Base-by-base conservation (phyloP, 2,113 vertebrate genomes). In the Vanacampus margaritifer region DNA sequence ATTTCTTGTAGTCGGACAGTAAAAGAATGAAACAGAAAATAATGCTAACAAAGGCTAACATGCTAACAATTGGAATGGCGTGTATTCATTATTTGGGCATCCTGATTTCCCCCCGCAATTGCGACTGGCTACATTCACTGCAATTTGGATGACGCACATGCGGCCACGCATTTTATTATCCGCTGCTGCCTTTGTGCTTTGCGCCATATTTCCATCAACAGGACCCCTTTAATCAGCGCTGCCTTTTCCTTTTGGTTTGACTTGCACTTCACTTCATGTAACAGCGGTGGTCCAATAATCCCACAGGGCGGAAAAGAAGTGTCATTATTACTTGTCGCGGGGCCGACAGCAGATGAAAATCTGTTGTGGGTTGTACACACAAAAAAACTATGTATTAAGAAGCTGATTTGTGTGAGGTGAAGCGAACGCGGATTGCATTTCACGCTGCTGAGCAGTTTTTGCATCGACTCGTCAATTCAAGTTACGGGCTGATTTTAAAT, bases 81-180 rank as follows among this genome's bases (percentile, higher is more conserved):
- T 86, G 87, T 84, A 88, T 87, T 89, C 63, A 72, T 80, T 85
- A 89, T 88, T 87, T 87, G 65, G 58, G 81, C 78, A 81, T 87
- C 85, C 83, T 86, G 87, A 88, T 78, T 74, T 71, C 86, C 74
- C 81, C 80, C 86, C 79, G 67, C 84, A 88, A 89, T 83, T 87
- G 84, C 83, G 81, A 85, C 84, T 85, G 87, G 89, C 87, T 83
- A 76, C 79, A 61, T 73, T 84, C 37, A 1, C 66, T 67, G 85
- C 82, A 87, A 88, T 86, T 86, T 84, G 79, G 35, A 87, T 90
- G 87, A 90, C 84, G 84, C 86, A 89, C 78, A 72, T 68, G 70
- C 85, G 61, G 39, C 60, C 65, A 71, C 76, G 75, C 71, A 78
- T 50, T 50, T n/a, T 50, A n/a, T 50, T 50, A 3, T 21, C 48